These are phyloP conservation scores for Trididemnum miniatum DNA, from an alignment of 23 tunicate genomes.

Conservation along the genomic window DNA sequence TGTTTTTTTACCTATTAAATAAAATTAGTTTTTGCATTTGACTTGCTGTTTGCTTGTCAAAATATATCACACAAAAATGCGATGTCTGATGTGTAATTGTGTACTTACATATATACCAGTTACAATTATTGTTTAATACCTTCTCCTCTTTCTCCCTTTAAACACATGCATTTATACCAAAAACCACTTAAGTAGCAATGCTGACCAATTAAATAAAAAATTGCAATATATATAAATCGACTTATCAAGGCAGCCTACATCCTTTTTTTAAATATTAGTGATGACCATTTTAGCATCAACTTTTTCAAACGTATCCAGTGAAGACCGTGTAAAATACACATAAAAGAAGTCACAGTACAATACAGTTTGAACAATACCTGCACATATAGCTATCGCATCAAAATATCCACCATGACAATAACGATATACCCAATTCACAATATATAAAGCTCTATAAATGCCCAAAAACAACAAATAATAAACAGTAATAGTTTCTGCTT, in stretches of 20 bases:
- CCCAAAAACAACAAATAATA: constrained; percentile 50
- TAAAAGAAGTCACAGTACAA: constrained; percentile 49
- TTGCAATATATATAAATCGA: no score
- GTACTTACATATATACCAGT: no score
- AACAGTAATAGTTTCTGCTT: constrained; percentile 39
- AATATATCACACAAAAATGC: no score
- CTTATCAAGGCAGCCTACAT: not conserved
- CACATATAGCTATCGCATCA: constrained; percentile 45
- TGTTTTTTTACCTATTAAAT: no score
- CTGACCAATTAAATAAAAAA: no score
- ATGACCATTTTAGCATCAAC: not conserved
- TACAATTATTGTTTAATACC: no score
- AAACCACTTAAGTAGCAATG: no score
- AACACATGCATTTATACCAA: no score
- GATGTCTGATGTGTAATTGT: no score
- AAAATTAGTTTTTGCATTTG: no score
- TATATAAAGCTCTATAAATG: constrained; percentile 43
- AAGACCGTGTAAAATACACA: constrained; percentile 29
- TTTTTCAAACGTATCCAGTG: not conserved
- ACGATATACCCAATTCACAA: constrained; percentile 52
- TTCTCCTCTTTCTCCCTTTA: no score
- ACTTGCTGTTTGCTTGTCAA: no score
- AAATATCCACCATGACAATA: constrained; percentile 45
- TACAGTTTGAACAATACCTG: constrained; percentile 54
- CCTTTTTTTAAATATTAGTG: not conserved